Percentiles rank a stretch among this genome's conserved stretches.
These are phyloP conservation scores for Ictidomys tridecemlineatus DNA, from an alignment of 2,113 vertebrate species.

Conservation along the genomic window DNA sequence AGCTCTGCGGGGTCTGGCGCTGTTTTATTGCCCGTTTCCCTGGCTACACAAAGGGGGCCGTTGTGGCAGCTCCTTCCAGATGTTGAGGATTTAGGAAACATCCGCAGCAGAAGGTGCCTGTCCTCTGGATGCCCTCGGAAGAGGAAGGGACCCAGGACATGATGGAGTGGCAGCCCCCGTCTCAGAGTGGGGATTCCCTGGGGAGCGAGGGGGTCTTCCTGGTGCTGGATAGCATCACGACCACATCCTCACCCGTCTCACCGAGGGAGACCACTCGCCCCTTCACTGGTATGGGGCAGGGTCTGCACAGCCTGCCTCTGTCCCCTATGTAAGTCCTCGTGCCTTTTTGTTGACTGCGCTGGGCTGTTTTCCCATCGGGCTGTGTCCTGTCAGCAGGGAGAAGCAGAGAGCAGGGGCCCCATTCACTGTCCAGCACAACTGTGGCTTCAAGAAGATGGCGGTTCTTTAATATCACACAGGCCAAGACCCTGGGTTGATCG, in stretches of 20 bases:
- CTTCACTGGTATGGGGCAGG: rapidly evolving
- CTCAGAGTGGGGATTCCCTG: not conserved
- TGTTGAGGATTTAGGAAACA: slow-evolving; percentile 83
- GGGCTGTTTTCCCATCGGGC: rapidly evolving
- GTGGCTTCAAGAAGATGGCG: rapidly evolving
- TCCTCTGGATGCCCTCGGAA: slow-evolving; percentile 65
- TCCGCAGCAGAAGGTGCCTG: slow-evolving; percentile 74
- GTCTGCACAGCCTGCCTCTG: rapidly evolving
- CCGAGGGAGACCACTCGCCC: rapidly evolving
- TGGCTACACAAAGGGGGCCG: slow-evolving; percentile 83
- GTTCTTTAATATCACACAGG: not conserved
- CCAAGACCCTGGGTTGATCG: not conserved
- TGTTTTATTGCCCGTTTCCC: slow-evolving; percentile 76
- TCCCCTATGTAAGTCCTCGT: rapidly evolving
- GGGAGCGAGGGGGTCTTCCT: rapidly evolving
- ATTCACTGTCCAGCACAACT: rapidly evolving
- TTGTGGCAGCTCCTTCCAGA: slow-evolving; percentile 86
- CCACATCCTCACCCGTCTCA: rapidly evolving
- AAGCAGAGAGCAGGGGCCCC: not conserved
- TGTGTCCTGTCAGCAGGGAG: not conserved
- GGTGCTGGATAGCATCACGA: rapidly evolving
- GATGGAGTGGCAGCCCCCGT: not conserved
- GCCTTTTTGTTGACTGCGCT: rapidly evolving
- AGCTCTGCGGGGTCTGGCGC: slow-evolving; percentile 47
- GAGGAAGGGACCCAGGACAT: slow-evolving; percentile 29